Evolutionary conservation across 2,888 invertebrate genomes (phyloP), one percentile per base, ranked within the genome.

Genomic region (Caenorhabditis sinica): DNA sequence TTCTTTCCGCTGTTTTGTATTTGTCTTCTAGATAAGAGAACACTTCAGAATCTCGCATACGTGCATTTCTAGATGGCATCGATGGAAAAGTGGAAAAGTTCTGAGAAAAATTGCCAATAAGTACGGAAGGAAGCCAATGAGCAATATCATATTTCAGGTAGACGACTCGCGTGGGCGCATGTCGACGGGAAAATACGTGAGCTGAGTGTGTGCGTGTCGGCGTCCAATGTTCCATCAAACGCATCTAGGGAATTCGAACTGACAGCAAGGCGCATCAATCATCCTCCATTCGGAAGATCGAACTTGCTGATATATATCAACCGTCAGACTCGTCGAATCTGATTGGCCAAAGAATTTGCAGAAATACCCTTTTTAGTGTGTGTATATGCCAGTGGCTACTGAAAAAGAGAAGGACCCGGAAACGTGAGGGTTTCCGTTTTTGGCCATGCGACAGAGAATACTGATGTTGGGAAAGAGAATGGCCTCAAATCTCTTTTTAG

Each of bases 171-270:
- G 25, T 15, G 30, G 30, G 63, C 69, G 51, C 40, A 25, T 15
- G 56, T n/a, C 33, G 49, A 53, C 23, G 23, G 9, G 36, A 61
- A 61, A 28, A 36, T 33, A 66, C 23, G 65, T 51, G 49, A 25
- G 40, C 40, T 1, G 45, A 17, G 20, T 60, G 51, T 28, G 69
- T 71, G 77, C 79, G 63, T 79, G 79, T 20, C 61, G 63, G 61
- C 71, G 79, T 51, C 76, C 61, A 80, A 80, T 72, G 80, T 80
- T 80, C 79, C 53, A 40, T 80, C 80, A 80, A 80, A 66, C 66
- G 80, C 72, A 80, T 80, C 80, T 80, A 63, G 80, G 80, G 80
- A 80, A 80, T 80, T 72, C 80, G 58, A 80, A 80, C 49, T 80
- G 80, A 80, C 80, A 80, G 80, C 23, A 73, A 65, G 71, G 45